phyloP scores from a whole-genome alignment of 2,797 vertebrate species.

The Malacoraja senta region DNA sequence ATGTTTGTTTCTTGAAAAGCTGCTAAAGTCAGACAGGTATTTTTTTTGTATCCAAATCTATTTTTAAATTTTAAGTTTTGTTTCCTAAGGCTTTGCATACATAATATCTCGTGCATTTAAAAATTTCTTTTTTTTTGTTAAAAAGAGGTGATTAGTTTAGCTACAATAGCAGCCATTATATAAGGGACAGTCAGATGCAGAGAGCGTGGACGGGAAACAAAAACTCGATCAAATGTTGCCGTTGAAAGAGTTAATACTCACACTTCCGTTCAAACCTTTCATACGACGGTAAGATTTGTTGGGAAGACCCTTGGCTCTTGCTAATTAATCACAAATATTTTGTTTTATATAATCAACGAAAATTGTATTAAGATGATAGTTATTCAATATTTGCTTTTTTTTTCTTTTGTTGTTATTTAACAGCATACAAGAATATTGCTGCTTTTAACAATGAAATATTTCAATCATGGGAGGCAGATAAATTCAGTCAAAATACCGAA shows the following conservation, averaged over 20 bases:
- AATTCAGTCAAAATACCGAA: constrained; percentile 31
- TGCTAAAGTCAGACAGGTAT: constrained; percentile 73
- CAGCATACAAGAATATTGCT: constrained; percentile 57
- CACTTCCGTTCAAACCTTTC: neutral
- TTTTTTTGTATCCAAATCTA: constrained; percentile 43
- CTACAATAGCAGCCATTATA: constrained; percentile 48
- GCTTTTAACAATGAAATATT: constrained; percentile 48
- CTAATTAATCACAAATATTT: constrained; percentile 40
- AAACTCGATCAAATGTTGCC: neutral
- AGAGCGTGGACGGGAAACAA: neutral
- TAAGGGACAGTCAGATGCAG: constrained; percentile 42
- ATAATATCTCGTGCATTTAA: constrained; percentile 41
- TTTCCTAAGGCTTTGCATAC: constrained; percentile 48
- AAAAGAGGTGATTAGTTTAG: constrained; percentile 36
- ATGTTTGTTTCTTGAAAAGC: constrained; percentile 51
- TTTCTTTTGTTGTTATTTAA: constrained; percentile 57
- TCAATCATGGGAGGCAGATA: constrained; percentile 48
- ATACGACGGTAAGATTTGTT: neutral
- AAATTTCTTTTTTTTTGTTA: constrained; percentile 41
- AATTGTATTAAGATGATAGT: constrained; percentile 51
- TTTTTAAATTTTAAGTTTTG: constrained; percentile 49
- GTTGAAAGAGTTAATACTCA: neutral
- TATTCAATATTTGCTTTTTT: constrained; percentile 46
- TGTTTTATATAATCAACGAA: constrained; percentile 50
- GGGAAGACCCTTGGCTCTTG: constrained; percentile 41